Percentiles rank a stretch among this genome's conserved stretches.
phyloP scores from a whole-genome alignment of 2,888 invertebrate genomes.

The Leptopilina syphax region DNA sequence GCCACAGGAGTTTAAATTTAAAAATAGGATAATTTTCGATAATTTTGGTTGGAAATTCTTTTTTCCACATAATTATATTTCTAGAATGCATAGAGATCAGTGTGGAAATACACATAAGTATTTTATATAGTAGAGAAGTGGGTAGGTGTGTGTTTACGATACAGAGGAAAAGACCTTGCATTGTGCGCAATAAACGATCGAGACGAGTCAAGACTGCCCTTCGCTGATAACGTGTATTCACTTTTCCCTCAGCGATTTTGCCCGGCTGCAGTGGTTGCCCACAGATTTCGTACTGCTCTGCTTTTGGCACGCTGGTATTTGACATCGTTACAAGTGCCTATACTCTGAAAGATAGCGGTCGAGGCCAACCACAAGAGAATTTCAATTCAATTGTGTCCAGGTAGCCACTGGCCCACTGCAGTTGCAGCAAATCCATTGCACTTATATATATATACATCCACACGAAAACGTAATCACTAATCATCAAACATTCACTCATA shows the following conservation, averaged over 20 bases:
- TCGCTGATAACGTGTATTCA: slow-evolving; percentile 61
- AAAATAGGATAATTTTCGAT: no score
- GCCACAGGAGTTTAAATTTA: no score
- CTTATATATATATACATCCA: neutral
- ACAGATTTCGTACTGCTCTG: slow-evolving; percentile 51
- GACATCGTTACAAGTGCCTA: slow-evolving; percentile 52
- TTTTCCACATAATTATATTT: no score
- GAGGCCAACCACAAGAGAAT: slow-evolving; percentile 42
- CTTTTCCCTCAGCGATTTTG: slow-evolving; percentile 56
- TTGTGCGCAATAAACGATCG: slow-evolving; percentile 56
- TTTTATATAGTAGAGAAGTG: no score
- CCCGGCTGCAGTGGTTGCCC: slow-evolving; percentile 48
- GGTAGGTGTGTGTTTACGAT: neutral
- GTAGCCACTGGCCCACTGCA: slow-evolving; percentile 8
- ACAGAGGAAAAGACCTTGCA: slow-evolving; percentile 47
- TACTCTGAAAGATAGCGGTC: slow-evolving; percentile 46
- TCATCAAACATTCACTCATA: neutral
- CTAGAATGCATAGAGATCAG: no score
- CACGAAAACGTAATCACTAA: slow-evolving; percentile 1
- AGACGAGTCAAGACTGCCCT: slow-evolving; percentile 57
- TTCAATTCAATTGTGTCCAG: slow-evolving; percentile 43
- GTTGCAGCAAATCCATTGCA: neutral
- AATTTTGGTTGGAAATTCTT: no score
- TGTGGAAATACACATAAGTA: no score
- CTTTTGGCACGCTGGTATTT: slow-evolving; percentile 55